These are phyloP conservation scores for Platalea minor DNA, from an alignment of 2,797 vertebrate species.

Conservation along the genomic window DNA sequence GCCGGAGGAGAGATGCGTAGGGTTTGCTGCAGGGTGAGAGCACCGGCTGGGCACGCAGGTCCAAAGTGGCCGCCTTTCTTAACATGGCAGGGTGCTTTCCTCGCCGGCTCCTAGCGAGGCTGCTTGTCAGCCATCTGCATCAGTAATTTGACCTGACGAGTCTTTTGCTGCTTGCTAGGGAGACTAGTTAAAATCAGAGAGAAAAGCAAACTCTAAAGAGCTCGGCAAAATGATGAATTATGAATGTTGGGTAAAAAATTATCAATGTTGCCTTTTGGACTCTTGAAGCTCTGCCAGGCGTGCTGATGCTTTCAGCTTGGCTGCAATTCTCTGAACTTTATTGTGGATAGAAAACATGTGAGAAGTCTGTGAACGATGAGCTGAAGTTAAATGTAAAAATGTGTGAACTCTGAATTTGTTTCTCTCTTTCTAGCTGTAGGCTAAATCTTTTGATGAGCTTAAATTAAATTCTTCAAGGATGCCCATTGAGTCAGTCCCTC, in stretches of 20 bases:
- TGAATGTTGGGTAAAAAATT: not conserved
- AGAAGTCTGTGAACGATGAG: not conserved
- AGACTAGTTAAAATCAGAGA: not conserved
- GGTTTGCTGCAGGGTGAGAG: not conserved
- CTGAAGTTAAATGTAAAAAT: not conserved
- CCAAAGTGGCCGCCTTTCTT: not conserved
- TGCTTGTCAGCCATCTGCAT: not conserved
- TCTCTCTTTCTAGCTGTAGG: slow-evolving; percentile 23
- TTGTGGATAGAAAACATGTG: not conserved
- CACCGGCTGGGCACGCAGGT: accelerated
- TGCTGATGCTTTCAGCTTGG: not conserved
- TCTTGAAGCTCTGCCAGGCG: not conserved
- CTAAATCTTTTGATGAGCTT: slow-evolving; percentile 8
- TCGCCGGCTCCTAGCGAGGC: not conserved
- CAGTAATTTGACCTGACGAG: not conserved
- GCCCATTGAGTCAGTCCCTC: slow-evolving; percentile 8
- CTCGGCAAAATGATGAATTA: not conserved
- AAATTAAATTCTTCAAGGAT: slow-evolving; percentile 37
- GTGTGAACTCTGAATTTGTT: not conserved
- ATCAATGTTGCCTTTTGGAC: not conserved
- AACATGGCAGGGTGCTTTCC: not conserved
- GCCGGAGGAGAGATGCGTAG: not conserved
- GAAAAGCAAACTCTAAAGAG: not conserved
- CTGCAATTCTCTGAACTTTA: not conserved
- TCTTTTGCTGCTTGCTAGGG: not conserved